Evolutionary conservation across 1,140 invertebrate species (phyloP), one percentile per base, ranked within the genome.

Genomic region (Papilio glaucus): DNA sequence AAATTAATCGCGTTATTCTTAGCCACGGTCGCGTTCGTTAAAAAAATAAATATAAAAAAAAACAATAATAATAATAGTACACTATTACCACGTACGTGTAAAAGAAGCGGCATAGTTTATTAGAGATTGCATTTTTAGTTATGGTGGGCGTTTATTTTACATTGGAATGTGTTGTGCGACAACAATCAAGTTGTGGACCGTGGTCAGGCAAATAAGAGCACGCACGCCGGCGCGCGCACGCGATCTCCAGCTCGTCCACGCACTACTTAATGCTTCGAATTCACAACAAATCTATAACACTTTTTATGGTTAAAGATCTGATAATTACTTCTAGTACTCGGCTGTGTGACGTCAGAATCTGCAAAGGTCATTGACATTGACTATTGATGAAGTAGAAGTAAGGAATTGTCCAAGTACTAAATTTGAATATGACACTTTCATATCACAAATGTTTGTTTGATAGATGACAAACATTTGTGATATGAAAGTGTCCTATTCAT

Each of bases 161-260:
- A 49, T 49, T 49, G 45, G 45, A 49, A 49, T 49, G 45, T 49
- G 45, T 41, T 41, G 18, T 49, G 45, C 18, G 45, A 49, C 45
- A 49, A 49, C 45, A 49, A 49, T 49, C 18, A 21, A 49, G 21
- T 53, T 53, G 49, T 53, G 10, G 49, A 53, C 21, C 12, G 21
- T 24, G 10, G 21, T 10, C 49, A 15, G 49, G 21, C 49, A 12
- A 26, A 53, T 26, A 13, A 21, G 4, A 6, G 42, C 49, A 57
- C 49, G 49, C 49, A 13, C 21, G 3, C 21, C 49, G 49, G 49
- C 49, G 24, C 9, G 49, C 49, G 10, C 49, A 57, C 49, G 21
- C 49, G 4, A 57, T 53, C 15, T 45, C n/a, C 15, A 24, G 24
- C 45, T 49, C 7, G 8, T 24, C 21, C 18, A 53, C 21, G 21